A percentile compares a stretch with the other conserved stretches of the same genome.
These are phyloP conservation scores for Marmota flaviventris DNA, from an alignment of 2,113 vertebrate species.

Conservation along the genomic window DNA sequence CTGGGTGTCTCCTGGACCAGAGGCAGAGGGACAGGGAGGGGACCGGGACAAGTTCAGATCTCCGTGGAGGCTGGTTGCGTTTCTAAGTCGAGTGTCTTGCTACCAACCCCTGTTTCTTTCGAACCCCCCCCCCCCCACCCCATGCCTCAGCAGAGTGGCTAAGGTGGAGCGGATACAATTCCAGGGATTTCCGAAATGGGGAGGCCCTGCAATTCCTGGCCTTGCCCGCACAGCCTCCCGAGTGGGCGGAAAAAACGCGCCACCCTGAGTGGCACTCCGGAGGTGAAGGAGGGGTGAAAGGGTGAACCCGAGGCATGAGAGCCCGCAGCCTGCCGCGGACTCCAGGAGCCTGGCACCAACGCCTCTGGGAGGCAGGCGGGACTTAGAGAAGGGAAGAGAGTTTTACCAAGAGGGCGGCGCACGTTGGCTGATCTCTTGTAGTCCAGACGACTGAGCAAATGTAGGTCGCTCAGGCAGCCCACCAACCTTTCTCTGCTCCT, in stretches of 20 bases:
- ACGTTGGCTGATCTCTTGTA: not conserved
- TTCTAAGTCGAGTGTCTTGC: not conserved
- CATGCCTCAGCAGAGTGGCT: not conserved
- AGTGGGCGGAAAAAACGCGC: conserved; percentile 62
- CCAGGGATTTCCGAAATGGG: not conserved
- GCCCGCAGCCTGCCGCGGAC: not conserved
- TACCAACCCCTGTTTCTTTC: not conserved
- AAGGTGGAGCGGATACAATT: not conserved
- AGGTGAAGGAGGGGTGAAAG: conserved; percentile 70
- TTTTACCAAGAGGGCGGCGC: not conserved
- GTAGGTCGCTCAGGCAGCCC: not conserved
- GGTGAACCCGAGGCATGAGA: conserved; percentile 41
- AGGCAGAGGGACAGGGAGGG: not conserved
- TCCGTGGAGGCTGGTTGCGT: not conserved
- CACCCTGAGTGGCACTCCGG: not conserved
- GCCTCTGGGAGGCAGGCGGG: not conserved
- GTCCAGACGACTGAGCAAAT: not conserved
- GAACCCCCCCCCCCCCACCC: too few relatives aligned
- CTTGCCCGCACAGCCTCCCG: not conserved
- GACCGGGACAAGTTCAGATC: conserved; percentile 51
- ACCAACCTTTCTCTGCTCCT: not conserved
- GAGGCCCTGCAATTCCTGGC: conserved; percentile 57
- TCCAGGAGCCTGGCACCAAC: conserved; percentile 24
- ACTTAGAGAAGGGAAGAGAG: not conserved
- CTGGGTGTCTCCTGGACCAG: not conserved